Conservation (phyloP, 2,888 invertebrate genomes). For the Dryobota labecula region DNA sequence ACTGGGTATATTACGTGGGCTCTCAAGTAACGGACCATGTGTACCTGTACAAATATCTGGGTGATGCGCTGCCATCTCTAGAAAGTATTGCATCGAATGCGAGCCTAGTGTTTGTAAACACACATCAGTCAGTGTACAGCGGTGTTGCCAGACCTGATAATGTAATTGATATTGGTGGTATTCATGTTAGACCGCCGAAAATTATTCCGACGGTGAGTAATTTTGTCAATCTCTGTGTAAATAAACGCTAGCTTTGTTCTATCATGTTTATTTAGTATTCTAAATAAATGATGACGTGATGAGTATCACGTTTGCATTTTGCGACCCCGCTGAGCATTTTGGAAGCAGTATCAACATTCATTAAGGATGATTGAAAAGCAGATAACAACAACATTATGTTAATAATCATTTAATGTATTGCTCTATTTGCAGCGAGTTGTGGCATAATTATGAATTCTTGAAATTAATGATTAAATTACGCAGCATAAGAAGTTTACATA, state of each 20-base stretch:
- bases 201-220: conserved; percentile 87
- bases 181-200: conserved; percentile 89
- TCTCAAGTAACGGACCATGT: conserved; percentile 87
- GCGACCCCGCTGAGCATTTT: conserved; percentile 6
- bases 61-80: conserved; percentile 89
- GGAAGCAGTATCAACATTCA: conserved; percentile 21
- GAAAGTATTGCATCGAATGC: conserved; percentile 90
- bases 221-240: conserved; percentile 32
- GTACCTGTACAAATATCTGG: conserved; percentile 86
- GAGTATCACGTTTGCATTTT: conserved; percentile 24
- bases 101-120: conserved; percentile 91
- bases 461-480: not conserved
- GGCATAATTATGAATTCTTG: not conserved
- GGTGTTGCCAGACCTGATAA: conserved; percentile 90
- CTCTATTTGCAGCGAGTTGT: conserved; percentile 7
- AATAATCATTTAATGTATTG: conserved; percentile 20
- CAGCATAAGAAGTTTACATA: not conserved
- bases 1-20: conserved; percentile 87
- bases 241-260: conserved; percentile 11
- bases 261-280: conserved; percentile 26
- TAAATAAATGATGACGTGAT: conserved; percentile 21
- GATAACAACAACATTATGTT: conserved; percentile 9
- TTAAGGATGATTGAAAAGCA: conserved; percentile 25
- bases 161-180: conserved; percentile 92
- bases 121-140: conserved; percentile 92